Evolutionary conservation across 2,797 vertebrate species (phyloP), one percentile per base, ranked within the genome.

Genomic region (Falco rusticolus): DNA sequence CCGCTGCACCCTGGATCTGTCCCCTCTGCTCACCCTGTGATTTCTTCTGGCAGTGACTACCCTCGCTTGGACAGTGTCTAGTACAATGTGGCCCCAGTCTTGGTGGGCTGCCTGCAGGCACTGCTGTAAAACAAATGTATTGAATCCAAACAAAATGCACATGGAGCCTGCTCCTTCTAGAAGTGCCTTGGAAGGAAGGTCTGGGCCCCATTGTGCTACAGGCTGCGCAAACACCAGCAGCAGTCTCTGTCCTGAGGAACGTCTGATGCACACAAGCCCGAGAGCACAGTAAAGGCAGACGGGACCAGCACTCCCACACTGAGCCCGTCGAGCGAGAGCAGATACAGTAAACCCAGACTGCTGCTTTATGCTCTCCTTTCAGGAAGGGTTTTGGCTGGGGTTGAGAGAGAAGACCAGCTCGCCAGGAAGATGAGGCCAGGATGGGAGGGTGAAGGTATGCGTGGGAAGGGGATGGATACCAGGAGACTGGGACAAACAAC

Each of bases 51-150:
- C 91, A 51, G 51, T 1, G 29, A 51, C 57, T 20, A 7, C 81
- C 64, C 71, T 0, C 5, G 41, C 71, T 69, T 19, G 69, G 77
- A 13, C 48, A 63, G 56, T 20, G 80, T 80, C 89, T 86, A 51
- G 80, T 24, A 88, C 93, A 94, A 0, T 1, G 72, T 20, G 60
- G 84, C 56, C 78, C 69, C 80, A 66, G 60, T 53, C 91, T 43
- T 59, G 91, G 93, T 82, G 93, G 84, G 87, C 69, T 95, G 93
- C 87, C 84, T 3, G 1, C 53, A 87, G 93, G 89, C 84, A 7
- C 56, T 90, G 81, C 91, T 94, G 92, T 34, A 64, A 66, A 64
- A 76, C 80, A 79, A 56, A 74, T 37, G 39, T 43, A 61, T 4
- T 75, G 54, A 80, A 80, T 24, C 47, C 76, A 91, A 74, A 90